Conservation (phyloP, 2,888 invertebrate genomes). For the Linnaemya tessellans region DNA sequence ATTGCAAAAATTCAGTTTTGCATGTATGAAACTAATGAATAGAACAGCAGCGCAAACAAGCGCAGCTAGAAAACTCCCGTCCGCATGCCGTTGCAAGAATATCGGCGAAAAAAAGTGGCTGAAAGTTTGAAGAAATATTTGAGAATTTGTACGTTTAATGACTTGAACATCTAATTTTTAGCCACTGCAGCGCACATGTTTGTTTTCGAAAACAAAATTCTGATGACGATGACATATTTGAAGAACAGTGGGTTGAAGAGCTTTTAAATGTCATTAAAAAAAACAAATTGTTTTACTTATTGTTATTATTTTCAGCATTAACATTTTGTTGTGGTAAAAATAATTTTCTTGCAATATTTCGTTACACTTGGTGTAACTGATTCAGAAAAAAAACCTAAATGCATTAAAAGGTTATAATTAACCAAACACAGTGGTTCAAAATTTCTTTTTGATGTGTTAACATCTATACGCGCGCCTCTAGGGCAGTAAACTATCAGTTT, state of each 20-base stretch:
- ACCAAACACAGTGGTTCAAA: too few relatives aligned
- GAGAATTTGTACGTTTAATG: neutral
- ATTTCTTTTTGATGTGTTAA: too few relatives aligned
- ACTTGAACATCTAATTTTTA: conserved; percentile 1
- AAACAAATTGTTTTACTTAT: too few relatives aligned
- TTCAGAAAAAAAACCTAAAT: too few relatives aligned
- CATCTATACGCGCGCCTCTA: too few relatives aligned
- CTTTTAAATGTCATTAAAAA: too few relatives aligned
- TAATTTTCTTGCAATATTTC: too few relatives aligned
- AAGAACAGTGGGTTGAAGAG: neutral
- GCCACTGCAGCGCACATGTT: neutral
- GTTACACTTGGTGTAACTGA: too few relatives aligned
- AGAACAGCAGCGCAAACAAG: neutral
- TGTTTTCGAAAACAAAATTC: neutral
- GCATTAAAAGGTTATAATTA: too few relatives aligned
- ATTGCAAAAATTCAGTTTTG: conserved; percentile 39
- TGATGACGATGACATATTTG: conserved; percentile 11
- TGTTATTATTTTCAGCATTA: too few relatives aligned
- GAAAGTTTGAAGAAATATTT: neutral
- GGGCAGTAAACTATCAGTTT: too few relatives aligned
- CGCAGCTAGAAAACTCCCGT: neutral
- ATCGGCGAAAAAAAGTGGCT: neutral
- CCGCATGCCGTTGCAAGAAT: neutral
- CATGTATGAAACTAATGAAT: conserved; percentile 38
- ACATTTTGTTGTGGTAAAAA: too few relatives aligned